phyloP scores from a whole-genome alignment of 2,113 vertebrate species.

The Vanacampus margaritifer region DNA sequence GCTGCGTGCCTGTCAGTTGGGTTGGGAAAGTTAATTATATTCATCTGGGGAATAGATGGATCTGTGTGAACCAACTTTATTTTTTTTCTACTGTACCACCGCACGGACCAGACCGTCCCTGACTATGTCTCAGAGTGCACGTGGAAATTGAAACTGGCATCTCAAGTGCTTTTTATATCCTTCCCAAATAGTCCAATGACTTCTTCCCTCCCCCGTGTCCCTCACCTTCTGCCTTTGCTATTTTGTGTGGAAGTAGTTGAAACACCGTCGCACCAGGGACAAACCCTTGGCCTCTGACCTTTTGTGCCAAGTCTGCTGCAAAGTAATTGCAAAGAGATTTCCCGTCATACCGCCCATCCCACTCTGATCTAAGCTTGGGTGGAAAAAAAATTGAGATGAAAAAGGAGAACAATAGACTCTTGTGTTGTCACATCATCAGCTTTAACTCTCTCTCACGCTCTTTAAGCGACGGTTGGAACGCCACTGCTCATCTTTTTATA shows the following conservation, averaged over 20 bases:
- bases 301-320: constrained; percentile 49
- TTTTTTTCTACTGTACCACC: constrained; percentile 65
- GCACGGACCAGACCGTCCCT: constrained; percentile 60
- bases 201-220: constrained; percentile 45
- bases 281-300: constrained; percentile 69
- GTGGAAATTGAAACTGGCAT: constrained; percentile 73
- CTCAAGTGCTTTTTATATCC: constrained; percentile 69
- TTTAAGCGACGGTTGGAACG: constrained; percentile 44
- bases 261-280: constrained; percentile 53
- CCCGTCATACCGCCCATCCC: constrained; percentile 51
- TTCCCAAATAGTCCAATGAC: constrained; percentile 53
- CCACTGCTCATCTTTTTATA: not conserved
- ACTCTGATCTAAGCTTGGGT: constrained; percentile 63
- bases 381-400: constrained; percentile 55
- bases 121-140: constrained; percentile 55
- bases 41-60: constrained; percentile 67
- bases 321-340: constrained; percentile 57
- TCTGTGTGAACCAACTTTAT: constrained; percentile 61
- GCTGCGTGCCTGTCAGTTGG: constrained; percentile 64
- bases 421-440: constrained; percentile 4
- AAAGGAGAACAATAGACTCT: constrained; percentile 62
- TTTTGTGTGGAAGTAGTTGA: constrained; percentile 47
- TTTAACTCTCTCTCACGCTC: constrained; percentile 14
- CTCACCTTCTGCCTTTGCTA: constrained; percentile 39
- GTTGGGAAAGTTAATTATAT: constrained; percentile 67